phyloP scores from a whole-genome alignment of 2,797 vertebrate species.

The Bradypus variegatus region DNA sequence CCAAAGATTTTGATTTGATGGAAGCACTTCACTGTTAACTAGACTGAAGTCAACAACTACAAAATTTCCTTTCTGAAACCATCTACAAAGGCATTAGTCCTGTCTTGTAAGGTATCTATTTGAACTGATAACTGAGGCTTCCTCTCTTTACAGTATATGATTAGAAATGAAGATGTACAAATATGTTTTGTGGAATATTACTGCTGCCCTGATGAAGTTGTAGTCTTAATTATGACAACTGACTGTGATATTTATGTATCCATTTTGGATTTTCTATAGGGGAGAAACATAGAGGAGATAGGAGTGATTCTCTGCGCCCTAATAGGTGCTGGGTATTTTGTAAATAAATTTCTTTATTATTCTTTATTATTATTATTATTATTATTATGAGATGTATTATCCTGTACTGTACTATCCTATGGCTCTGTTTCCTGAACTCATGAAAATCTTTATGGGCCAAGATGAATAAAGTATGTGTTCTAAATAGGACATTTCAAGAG shows the following conservation, averaged over 20 bases:
- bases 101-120: conserved; percentile 95
- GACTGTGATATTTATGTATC: accelerated
- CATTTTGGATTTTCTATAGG: neutral
- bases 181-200: conserved; percentile 97
- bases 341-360: neutral
- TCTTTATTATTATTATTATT: too few relatives aligned
- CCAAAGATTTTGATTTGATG: conserved; percentile 95
- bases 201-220: conserved; percentile 92
- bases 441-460: neutral
- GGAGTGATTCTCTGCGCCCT: neutral
- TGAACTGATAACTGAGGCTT: conserved; percentile 92
- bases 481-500: neutral
- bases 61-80: conserved; percentile 95
- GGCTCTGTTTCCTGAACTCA: neutral
- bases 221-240: conserved; percentile 58
- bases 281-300: neutral
- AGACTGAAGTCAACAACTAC: conserved; percentile 93
- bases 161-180: conserved; percentile 94
- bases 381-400: too few relatives aligned
- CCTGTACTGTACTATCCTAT: neutral
- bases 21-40: conserved; percentile 90
- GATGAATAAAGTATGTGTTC: neutral
- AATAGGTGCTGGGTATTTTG: neutral
- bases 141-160: conserved; percentile 95
- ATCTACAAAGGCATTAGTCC: conserved; percentile 90